Percentiles rank a stretch among this genome's conserved stretches.
phyloP scores from a whole-genome alignment of 1,140 invertebrate species.

The Aphis gossypii region DNA sequence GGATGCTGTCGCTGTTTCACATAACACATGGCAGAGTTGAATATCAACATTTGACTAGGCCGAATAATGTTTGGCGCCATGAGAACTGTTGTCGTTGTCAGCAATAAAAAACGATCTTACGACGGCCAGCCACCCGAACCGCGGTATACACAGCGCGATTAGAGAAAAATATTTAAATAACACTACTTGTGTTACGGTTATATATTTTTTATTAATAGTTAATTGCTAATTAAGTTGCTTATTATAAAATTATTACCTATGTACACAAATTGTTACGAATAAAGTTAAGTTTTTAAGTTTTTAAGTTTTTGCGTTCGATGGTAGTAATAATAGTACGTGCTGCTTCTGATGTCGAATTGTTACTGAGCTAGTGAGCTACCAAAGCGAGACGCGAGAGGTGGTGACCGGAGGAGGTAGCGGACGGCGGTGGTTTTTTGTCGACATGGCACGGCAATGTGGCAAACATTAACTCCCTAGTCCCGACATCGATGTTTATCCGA shows the following conservation, averaged over 20 bases:
- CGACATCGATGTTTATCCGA: background rate
- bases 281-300: background rate
- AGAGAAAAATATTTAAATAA: background rate
- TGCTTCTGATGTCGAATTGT: background rate
- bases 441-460: constrained; percentile 23
- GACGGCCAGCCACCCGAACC: background rate
- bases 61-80: constrained; percentile 50
- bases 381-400: background rate
- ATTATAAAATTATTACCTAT: background rate
- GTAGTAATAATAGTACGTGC: background rate
- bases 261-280: background rate
- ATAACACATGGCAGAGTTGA: constrained; percentile 39
- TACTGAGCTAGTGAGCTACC: background rate
- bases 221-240: background rate
- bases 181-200: background rate
- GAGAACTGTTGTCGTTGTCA: background rate
- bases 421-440: background rate
- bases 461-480: background rate
- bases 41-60: constrained; percentile 48
- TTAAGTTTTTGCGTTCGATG: background rate
- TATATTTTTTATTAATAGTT: background rate
- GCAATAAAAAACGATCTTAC: background rate
- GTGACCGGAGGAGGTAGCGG: background rate
- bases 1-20: constrained; percentile 2
- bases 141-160: background rate